A percentile compares a stretch with the other conserved stretches of the same genome.
Evolutionary conservation across 2,888 invertebrate genomes (phyloP).

Genomic region (Cosmia pyralina): DNA sequence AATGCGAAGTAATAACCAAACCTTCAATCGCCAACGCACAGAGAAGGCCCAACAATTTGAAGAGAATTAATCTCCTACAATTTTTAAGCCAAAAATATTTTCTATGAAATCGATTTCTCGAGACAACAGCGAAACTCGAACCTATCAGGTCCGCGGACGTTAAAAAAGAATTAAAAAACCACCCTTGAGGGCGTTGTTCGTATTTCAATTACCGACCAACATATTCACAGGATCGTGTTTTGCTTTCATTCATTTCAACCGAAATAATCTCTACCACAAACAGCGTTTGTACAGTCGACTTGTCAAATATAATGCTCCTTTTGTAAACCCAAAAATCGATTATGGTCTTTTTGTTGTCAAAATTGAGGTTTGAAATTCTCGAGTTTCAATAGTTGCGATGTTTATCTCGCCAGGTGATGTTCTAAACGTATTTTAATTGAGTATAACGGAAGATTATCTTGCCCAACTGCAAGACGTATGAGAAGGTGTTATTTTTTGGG

Average conservation of each 20-base stretch:
- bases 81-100: slow-evolving; percentile 48
- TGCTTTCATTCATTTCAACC: slow-evolving; percentile 90
- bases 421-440: slow-evolving; percentile 89
- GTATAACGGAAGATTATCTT: slow-evolving; percentile 72
- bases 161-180: slow-evolving; percentile 78
- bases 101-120: slow-evolving; percentile 61
- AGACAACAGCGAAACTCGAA: slow-evolving; percentile 73
- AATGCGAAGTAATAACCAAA: not conserved
- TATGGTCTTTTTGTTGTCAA: slow-evolving; percentile 90
- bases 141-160: slow-evolving; percentile 63
- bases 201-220: slow-evolving; percentile 87
- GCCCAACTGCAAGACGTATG: slow-evolving; percentile 42
- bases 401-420: slow-evolving; percentile 88
- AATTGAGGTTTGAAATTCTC: slow-evolving; percentile 89
- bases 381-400: slow-evolving; percentile 88
- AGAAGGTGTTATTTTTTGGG: slow-evolving; percentile 61
- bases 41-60: not conserved
- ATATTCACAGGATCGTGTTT: slow-evolving; percentile 88
- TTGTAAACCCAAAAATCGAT: slow-evolving; percentile 88
- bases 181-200: slow-evolving; percentile 81
- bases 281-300: slow-evolving; percentile 88
- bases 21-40: not conserved
- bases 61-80: slow-evolving; percentile 17
- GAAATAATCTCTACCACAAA: slow-evolving; percentile 90
- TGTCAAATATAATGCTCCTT: slow-evolving; percentile 88